Percentiles rank a stretch among this genome's conserved stretches.
Conservation (phyloP, 2,113 vertebrate genomes). For the Ranitomeya imitator region DNA sequence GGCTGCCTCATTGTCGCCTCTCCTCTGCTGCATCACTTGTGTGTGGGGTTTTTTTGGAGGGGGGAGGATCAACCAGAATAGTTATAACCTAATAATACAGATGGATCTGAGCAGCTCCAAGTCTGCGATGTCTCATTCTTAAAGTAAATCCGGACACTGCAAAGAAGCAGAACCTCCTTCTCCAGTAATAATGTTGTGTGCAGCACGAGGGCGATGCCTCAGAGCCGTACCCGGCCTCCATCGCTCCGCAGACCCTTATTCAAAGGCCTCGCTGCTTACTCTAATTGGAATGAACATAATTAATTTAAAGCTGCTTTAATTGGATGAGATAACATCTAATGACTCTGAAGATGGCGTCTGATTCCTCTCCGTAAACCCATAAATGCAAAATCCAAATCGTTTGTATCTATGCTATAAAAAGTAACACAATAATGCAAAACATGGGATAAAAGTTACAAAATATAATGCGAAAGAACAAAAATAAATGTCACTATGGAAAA, state of each 20-base stretch:
- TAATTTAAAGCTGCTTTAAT: slow-evolving; percentile 33
- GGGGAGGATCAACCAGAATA: neutral
- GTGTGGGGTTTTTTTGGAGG: too few relatives aligned
- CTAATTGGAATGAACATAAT: slow-evolving; percentile 33
- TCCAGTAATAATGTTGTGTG: neutral
- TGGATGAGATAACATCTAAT: slow-evolving; percentile 45
- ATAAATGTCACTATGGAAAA: too few relatives aligned
- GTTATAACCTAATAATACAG: neutral
- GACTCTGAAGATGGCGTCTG: neutral
- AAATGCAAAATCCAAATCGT: neutral
- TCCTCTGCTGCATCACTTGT: too few relatives aligned
- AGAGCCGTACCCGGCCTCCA: neutral
- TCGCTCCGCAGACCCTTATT: neutral
- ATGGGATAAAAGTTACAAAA: too few relatives aligned
- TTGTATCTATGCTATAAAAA: neutral
- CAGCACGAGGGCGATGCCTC: neutral
- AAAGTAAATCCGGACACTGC: neutral
- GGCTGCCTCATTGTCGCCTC: neutral
- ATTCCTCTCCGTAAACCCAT: neutral
- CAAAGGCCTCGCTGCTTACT: neutral
- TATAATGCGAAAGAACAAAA: too few relatives aligned
- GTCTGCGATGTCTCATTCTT: neutral
- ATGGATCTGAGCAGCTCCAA: neutral
- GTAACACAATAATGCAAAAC: neutral
- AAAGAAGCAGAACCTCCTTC: neutral